Conservation (phyloP, 92 coral and sea anemone genomes). For the Porites lobata region DNA sequence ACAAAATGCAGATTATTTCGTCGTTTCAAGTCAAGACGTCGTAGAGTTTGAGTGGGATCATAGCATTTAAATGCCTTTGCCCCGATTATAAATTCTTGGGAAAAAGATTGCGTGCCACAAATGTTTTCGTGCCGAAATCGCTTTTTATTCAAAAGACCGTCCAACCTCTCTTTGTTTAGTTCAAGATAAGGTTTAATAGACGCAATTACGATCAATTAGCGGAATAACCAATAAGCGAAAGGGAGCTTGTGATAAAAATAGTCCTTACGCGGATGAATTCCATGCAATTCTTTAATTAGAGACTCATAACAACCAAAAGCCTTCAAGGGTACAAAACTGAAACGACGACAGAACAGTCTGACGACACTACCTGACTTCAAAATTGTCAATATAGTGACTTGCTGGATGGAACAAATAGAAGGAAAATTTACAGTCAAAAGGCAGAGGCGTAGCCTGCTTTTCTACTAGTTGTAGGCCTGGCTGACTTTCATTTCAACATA, state of each 20-base stretch:
- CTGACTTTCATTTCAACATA: no score
- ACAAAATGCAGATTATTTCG: not conserved
- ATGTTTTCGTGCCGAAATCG: not conserved
- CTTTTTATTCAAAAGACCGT: not conserved
- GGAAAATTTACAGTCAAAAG: no score
- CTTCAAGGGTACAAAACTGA: no score
- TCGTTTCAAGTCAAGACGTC: not conserved
- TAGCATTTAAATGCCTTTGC: not conserved
- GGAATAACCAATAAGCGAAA: not conserved
- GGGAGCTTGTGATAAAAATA: not conserved
- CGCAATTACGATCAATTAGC: not conserved
- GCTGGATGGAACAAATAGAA: no score
- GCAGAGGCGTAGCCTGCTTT: no score
- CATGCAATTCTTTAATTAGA: no score
- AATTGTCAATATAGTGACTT: no score
- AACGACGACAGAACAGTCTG: no score
- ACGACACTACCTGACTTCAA: no score
- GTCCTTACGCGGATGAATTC: no score
- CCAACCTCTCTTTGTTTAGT: not conserved
- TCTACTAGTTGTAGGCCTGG: no score
- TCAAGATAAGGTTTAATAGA: not conserved
- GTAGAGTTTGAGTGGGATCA: not conserved
- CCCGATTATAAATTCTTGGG: not conserved
- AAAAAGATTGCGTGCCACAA: not conserved
- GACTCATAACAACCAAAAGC: no score